A percentile compares a stretch with the other conserved stretches of the same genome.
These are phyloP conservation scores for Pygathrix nemaeus DNA, from an alignment of 2,113 vertebrate genomes.

Conservation along the genomic window DNA sequence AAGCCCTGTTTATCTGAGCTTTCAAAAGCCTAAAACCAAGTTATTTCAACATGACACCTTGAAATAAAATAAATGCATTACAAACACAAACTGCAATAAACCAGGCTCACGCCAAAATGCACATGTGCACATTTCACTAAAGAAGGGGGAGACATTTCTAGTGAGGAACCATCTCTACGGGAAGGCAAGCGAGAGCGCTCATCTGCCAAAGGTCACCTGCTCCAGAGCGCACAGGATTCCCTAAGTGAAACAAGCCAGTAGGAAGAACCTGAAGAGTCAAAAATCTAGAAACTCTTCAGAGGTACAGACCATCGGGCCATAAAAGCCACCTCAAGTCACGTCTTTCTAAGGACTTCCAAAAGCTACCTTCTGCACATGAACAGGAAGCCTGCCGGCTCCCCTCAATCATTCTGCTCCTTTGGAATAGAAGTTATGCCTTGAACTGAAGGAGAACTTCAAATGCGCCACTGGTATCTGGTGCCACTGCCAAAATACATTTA, in stretches of 20 bases:
- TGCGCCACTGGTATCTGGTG: background rate
- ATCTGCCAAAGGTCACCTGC: constrained; percentile 30
- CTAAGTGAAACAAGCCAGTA: background rate
- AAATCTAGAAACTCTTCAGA: background rate
- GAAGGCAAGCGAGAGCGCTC: background rate
- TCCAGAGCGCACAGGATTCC: background rate
- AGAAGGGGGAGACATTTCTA: background rate
- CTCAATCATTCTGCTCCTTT: background rate
- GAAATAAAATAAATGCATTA: background rate
- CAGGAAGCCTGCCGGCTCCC: background rate
- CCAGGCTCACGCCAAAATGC: background rate
- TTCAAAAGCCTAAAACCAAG: background rate
- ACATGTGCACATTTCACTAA: constrained; percentile 23
- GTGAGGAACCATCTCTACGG: background rate
- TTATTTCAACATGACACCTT: background rate
- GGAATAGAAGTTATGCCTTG: background rate
- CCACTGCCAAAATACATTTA: background rate
- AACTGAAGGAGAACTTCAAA: background rate
- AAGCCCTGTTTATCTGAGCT: background rate
- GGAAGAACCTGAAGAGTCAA: background rate
- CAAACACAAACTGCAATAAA: background rate
- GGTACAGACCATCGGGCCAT: background rate
- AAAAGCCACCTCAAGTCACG: background rate
- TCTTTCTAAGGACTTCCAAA: background rate
- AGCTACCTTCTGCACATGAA: background rate